Conservation (phyloP, 1,140 invertebrate genomes). For the Drosophila erecta region DNA sequence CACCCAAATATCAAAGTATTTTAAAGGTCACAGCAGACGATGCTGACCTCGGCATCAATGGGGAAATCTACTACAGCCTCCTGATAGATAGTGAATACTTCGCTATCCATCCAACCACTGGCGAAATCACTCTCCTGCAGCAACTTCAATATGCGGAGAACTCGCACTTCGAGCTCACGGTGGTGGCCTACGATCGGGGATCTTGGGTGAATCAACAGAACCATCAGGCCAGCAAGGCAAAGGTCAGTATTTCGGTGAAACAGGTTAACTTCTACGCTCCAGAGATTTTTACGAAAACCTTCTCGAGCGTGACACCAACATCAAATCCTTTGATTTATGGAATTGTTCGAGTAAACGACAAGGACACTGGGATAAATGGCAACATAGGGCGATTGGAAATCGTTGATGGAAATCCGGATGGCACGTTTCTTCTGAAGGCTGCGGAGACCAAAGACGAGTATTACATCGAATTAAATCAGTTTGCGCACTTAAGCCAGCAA, state of each 20-base stretch:
- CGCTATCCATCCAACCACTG: slow-evolving; percentile 96
- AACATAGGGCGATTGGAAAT: slow-evolving; percentile 93
- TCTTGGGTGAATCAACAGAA: slow-evolving; percentile 87
- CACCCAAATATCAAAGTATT: slow-evolving; percentile 92
- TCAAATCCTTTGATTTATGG: slow-evolving; percentile 95
- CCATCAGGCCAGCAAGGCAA: slow-evolving; percentile 88
- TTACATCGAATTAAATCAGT: slow-evolving; percentile 90
- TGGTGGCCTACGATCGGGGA: slow-evolving; percentile 94
- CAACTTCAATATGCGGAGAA: slow-evolving; percentile 90
- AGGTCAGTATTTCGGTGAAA: slow-evolving; percentile 91
- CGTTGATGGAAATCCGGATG: slow-evolving; percentile 94
- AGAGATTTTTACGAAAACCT: slow-evolving; percentile 91
- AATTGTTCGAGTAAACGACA: slow-evolving; percentile 93
- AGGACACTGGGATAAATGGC: slow-evolving; percentile 93
- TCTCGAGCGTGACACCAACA: slow-evolving; percentile 93
- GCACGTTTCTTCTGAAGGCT: slow-evolving; percentile 91
- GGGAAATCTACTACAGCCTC: slow-evolving; percentile 98
- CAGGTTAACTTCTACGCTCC: slow-evolving; percentile 94
- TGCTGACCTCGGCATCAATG: slow-evolving; percentile 96
- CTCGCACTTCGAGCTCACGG: slow-evolving; percentile 90
- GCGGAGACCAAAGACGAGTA: slow-evolving; percentile 88
- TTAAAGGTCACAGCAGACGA: slow-evolving; percentile 94
- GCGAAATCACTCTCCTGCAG: slow-evolving; percentile 93
- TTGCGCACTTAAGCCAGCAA: slow-evolving; percentile 91
- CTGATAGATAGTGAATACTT: slow-evolving; percentile 93